Conservation (phyloP, 2,797 vertebrate genomes). For the Neosilurus hyrtlii region DNA sequence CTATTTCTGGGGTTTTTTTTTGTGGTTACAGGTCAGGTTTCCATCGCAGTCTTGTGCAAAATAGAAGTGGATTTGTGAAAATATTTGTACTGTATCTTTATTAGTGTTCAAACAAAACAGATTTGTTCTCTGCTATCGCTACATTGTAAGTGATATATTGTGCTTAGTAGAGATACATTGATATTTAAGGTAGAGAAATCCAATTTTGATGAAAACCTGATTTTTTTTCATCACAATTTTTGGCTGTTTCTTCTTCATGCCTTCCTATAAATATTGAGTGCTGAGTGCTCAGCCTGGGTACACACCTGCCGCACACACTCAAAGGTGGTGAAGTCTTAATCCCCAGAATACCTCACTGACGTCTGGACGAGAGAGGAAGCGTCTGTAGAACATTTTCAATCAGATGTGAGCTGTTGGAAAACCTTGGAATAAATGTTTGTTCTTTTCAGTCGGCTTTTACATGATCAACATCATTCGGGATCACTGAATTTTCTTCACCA, state of each 20-base stretch:
- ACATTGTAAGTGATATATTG: neutral
- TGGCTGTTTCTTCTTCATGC: neutral
- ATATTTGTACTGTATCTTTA: neutral
- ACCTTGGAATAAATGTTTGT: too few species aligned
- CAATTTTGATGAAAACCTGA: neutral
- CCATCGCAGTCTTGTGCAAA: neutral
- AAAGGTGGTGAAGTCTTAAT: conserved; percentile 2
- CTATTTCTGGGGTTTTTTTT: too few species aligned
- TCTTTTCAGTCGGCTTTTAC: neutral
- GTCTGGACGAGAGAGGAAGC: neutral
- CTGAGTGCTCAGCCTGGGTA: neutral
- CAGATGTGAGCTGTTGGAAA: neutral
- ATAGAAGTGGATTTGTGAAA: neutral
- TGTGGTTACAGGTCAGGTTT: too few species aligned
- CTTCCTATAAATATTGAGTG: neutral
- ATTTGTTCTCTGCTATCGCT: neutral
- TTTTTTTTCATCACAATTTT: neutral
- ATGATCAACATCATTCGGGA: neutral
- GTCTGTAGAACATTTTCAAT: neutral
- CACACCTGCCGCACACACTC: neutral
- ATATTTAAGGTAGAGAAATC: neutral
- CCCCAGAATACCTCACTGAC: neutral
- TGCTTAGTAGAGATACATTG: neutral
- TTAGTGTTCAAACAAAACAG: neutral
- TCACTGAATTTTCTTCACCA: neutral